Base-by-base conservation (phyloP, 2,797 vertebrate species). In the Phoxinus dragarum region DNA sequence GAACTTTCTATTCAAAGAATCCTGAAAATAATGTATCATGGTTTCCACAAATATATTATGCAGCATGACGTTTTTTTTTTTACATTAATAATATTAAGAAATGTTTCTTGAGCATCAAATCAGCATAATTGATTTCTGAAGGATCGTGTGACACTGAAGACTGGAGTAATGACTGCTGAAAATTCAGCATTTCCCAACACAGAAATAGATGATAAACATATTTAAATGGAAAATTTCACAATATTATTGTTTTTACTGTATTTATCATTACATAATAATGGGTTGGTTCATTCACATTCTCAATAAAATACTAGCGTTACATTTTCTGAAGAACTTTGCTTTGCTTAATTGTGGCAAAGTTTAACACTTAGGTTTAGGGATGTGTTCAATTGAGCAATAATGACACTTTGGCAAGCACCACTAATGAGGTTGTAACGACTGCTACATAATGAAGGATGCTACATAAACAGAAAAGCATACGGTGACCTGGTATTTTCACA, bases 401-500 rank as follows among this genome's bases (percentile, higher is more conserved):
- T 6, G 11, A 23, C 52, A 34, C 11, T 76, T 36, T 23, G 23
- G 38, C 56, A 64, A 79, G 23, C 23, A 27, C 7, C 56, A 61
- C 9, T 16, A 49, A 47, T 34, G 12, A 17, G 40, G 31, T 19
- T 49, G 7, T 66, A 21, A 34, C 11, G 27, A 6, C 31, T 81
- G 27, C 31, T 52, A 59, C 16, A 56, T 56, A n/a, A 56, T n/a
- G 6, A 54, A 56, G 54, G 66, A 38, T 67, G 42, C 19, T 17
- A 14, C 67, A 80, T 27, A 38, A 54, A 68, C 61, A 69, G 42
- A 80, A 67, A 78, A 52, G 52, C 68, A 59, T 17, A 56, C 66
- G 11, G 6, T 89, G 86, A 99, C 98, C 98, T 96, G 98, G 98
- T 91, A 99, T 99, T 94, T 99, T 99, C 67, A 99, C 98, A 0